Evolutionary conservation across 2,888 invertebrate species (phyloP).

Genomic region (Pandemis heparana): DNA sequence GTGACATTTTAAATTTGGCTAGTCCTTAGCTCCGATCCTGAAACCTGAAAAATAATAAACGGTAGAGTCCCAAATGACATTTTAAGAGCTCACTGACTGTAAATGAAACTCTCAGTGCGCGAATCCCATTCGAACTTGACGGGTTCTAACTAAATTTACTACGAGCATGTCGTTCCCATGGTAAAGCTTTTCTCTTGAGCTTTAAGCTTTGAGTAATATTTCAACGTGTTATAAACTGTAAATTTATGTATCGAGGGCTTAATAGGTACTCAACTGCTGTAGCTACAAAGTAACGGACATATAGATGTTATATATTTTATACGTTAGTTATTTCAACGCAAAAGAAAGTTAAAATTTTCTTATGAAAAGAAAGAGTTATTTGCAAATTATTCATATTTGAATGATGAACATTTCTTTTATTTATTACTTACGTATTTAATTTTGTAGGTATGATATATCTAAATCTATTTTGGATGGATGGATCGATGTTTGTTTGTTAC

Average conservation of each 20-base stretch:
- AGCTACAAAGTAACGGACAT: not conserved
- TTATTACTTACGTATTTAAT: no score
- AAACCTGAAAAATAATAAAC: no score
- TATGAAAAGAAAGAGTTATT: not conserved
- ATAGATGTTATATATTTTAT: no score
- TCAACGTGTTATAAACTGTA: constrained; percentile 29
- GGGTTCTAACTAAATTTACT: not conserved
- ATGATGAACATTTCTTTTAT: not conserved
- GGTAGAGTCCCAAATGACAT: no score
- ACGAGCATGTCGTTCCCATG: constrained; percentile 21
- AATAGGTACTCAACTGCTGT: constrained; percentile 23
- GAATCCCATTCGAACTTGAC: no score
- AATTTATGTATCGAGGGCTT: constrained; percentile 38
- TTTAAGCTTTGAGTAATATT: constrained; percentile 16
- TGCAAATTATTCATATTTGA: not conserved
- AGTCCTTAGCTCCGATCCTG: no score
- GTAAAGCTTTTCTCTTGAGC: constrained; percentile 18
- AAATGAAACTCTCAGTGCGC: no score
- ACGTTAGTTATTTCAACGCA: not conserved
- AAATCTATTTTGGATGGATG: no score
- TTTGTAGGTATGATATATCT: no score
- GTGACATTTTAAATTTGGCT: no score
- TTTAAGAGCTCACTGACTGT: no score
- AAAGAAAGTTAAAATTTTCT: not conserved
- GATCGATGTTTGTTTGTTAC: no score